Evolutionary conservation across 2,113 vertebrate species (phyloP).

Genomic region (Casuarius casuarius): DNA sequence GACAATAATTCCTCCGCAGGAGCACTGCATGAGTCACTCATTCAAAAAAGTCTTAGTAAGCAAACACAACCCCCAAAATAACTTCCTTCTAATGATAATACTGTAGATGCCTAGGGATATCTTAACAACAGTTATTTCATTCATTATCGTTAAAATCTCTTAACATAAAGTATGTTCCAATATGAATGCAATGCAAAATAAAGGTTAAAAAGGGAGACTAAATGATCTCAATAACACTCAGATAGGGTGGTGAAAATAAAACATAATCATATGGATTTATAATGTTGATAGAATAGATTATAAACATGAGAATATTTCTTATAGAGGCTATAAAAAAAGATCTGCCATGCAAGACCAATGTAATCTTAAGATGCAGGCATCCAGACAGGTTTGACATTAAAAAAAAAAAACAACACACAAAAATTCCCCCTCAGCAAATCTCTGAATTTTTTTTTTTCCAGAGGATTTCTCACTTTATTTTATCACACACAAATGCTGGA

Average conservation of each 20-base stretch:
- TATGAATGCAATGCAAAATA: not conserved
- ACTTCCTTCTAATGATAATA: constrained; percentile 20
- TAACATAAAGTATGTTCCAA: not conserved
- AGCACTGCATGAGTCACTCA: constrained; percentile 11
- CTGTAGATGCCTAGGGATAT: not conserved
- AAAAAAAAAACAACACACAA: not conserved
- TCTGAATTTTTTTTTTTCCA: no score
- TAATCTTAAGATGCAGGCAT: not conserved
- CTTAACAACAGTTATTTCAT: constrained; percentile 20
- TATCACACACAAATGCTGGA: not conserved
- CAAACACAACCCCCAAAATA: constrained; percentile 24
- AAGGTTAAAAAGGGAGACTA: not conserved
- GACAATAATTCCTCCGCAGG: not conserved
- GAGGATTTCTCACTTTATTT: not conserved
- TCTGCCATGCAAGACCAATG: not conserved
- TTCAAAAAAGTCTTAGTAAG: constrained; percentile 9
- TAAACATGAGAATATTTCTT: not conserved
- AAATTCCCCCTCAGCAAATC: no score
- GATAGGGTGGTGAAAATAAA: not conserved
- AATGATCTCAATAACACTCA: not conserved
- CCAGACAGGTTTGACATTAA: not conserved
- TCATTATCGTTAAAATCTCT: not conserved
- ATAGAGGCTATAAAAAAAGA: not conserved
- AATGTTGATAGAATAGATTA: not conserved
- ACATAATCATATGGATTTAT: not conserved